phyloP scores from a whole-genome alignment of 2,113 vertebrate species.

The Phainopepla nitens region DNA sequence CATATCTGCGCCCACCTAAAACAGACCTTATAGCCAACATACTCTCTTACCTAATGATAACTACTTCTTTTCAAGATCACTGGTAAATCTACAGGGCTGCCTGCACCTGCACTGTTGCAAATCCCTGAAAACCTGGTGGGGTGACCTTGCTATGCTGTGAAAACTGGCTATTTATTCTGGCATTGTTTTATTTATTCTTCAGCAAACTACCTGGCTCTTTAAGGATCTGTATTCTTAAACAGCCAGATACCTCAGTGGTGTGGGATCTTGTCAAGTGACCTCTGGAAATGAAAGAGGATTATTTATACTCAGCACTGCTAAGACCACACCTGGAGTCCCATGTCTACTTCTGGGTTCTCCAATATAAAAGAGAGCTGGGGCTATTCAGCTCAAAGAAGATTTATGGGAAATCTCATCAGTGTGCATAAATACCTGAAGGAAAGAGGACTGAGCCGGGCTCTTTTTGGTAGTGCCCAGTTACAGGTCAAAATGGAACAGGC shows the following conservation, averaged over 20 bases:
- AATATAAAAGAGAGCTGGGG: neutral
- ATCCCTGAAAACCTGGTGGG: neutral
- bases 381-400: neutral
- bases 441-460: neutral
- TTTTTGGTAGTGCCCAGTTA: neutral
- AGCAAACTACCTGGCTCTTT: neutral
- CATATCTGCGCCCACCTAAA: neutral
- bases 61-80: neutral
- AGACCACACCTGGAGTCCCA: fast-evolving
- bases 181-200: neutral
- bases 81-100: neutral
- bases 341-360: neutral
- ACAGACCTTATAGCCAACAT: neutral
- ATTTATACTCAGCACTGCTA: neutral
- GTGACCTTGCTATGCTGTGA: neutral
- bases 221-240: neutral
- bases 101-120: neutral
- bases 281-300: neutral
- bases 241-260: neutral
- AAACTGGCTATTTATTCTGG: neutral
- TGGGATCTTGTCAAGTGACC: neutral
- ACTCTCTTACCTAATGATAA: neutral
- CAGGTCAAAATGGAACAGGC: neutral
- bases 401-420: neutral
- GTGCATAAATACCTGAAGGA: neutral